Evolutionary conservation across 2,113 vertebrate species (phyloP), one percentile per base, ranked within the genome.

Genomic region (Leucosticte australis): DNA sequence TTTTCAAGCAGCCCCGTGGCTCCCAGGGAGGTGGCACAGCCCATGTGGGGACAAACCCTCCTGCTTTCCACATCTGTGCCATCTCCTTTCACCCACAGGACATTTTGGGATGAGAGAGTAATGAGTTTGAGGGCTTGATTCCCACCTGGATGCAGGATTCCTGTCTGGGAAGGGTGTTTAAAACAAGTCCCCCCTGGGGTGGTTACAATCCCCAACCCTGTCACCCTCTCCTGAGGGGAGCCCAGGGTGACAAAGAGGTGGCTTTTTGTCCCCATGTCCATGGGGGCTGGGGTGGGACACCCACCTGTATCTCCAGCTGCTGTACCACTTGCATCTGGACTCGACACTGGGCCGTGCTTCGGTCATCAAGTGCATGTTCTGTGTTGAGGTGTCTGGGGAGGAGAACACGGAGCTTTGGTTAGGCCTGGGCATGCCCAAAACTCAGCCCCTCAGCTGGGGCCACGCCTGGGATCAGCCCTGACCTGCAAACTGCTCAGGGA

Each of bases 241-340:
- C 76, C 20, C 4, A 1, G 74, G 1, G 37, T 28, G 59, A 74
- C 39, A 79, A n/a, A 24, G 26, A 56, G 53, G 27, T 0, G 71
- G 64, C 22, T 52, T 55, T 65, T 33, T 13, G 64, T 47, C 24
- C 4, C 8, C 0, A 0, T 0, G 3, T 4, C 64, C 60, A 3
- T 7, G 13, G 15, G 18, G 39, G 31, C 31, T 6, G 67, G 31
- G 42, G 53, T 3, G 3, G 26, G 2, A 55, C 18, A 94, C 98
- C 67, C 94, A 99, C 99, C 99, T 99, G 99, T 96, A 99, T 99
- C 98, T 99, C 99, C 98, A 99, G 98, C 97, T 99, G 99, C 97
- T 99, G 99, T 69, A 99, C 99, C 97, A 99, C 99, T 97, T 99
- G 99, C 99, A 99, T 99, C 98, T 99, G 99, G 76, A 99, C 99